Evolutionary conservation across 2,888 invertebrate species (phyloP).

Genomic region (Fissipunctia ypsillon): DNA sequence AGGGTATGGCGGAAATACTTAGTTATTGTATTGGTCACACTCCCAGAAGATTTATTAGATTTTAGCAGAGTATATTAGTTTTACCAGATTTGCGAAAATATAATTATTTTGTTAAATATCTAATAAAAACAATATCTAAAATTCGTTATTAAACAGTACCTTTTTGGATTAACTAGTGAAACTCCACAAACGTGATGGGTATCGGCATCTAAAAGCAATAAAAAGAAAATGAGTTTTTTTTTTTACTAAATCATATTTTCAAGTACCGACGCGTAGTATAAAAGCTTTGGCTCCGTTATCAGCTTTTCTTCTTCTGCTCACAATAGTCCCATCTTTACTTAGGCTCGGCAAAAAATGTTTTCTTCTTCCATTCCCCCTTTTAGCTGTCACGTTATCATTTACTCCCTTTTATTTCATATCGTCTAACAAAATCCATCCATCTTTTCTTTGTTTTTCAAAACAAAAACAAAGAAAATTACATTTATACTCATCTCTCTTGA

Average conservation of each 20-base stretch:
- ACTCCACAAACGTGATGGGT: not conserved
- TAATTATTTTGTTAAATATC: constrained; percentile 20
- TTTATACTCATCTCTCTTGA: not conserved
- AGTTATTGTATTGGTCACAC: constrained; percentile 36
- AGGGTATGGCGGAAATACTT: constrained; percentile 34
- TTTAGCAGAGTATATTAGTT: constrained; percentile 36
- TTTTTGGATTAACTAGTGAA: not conserved
- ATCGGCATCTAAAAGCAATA: not conserved
- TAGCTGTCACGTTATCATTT: not conserved
- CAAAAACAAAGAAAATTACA: too few relatives aligned
- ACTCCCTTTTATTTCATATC: not conserved
- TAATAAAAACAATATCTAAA: not conserved
- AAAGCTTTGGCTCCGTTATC: not conserved
- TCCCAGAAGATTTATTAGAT: constrained; percentile 19
- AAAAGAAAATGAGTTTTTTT: not conserved
- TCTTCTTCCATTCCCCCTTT: not conserved
- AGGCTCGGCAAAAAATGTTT: not conserved
- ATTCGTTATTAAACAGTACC: not conserved
- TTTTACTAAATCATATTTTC: not conserved
- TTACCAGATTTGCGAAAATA: constrained; percentile 15
- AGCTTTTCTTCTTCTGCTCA: too few relatives aligned
- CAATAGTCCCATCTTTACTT: not conserved
- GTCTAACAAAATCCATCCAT: not conserved
- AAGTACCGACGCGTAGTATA: not conserved
- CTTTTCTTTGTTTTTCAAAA: not conserved